Conservation (phyloP, 2,797 vertebrate genomes). For the Echeneis naucrates region DNA sequence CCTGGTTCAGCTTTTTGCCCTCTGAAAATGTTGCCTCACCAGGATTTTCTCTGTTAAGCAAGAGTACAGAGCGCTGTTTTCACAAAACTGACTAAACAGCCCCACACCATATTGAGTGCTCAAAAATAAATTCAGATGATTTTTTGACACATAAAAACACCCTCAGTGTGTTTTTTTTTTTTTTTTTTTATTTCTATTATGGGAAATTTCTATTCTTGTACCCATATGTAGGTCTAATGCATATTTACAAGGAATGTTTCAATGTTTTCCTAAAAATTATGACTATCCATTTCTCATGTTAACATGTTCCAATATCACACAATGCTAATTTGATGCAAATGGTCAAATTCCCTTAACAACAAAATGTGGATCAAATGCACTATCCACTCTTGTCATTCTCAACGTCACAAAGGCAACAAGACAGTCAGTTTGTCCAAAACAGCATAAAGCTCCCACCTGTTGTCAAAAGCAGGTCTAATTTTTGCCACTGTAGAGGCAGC, state of each 20-base stretch:
- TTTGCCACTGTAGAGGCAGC: constrained; percentile 96
- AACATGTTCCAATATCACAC: not conserved
- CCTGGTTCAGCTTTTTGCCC: constrained; percentile 69
- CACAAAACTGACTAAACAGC: constrained; percentile 5
- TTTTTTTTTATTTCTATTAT: too few species aligned
- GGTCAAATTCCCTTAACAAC: not conserved
- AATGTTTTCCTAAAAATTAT: not conserved
- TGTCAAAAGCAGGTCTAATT: constrained; percentile 81
- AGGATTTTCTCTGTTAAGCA: constrained; percentile 81
- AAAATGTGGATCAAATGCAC: not conserved
- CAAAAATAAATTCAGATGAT: not conserved
- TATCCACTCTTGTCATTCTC: not conserved
- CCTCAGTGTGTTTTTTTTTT: too few species aligned
- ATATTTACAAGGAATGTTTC: not conserved
- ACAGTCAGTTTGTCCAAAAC: constrained; percentile 52
- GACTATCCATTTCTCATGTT: not conserved
- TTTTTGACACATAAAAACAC: not conserved
- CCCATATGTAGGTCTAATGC: not conserved
- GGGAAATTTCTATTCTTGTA: not conserved
- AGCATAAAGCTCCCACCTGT: constrained; percentile 85
- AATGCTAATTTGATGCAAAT: not conserved
- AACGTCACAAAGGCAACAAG: not conserved
- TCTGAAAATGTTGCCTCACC: constrained; percentile 89
- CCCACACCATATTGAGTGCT: not conserved
- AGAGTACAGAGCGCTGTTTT: constrained; percentile 10